phyloP scores from a whole-genome alignment of 2,888 invertebrate species.

The Trichopria drosophilae region DNA sequence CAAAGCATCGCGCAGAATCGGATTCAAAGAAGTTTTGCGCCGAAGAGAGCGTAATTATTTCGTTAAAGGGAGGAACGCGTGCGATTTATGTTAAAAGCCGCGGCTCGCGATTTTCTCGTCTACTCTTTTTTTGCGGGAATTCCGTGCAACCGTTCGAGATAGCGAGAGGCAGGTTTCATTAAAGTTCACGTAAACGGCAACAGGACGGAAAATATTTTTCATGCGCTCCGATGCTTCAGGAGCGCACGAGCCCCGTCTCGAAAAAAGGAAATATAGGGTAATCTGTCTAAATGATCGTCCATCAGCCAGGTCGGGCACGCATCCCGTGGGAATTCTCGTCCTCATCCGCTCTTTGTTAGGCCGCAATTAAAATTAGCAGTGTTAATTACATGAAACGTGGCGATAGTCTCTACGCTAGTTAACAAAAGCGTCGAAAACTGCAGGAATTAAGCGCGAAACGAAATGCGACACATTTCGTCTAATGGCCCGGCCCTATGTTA shows the following conservation, averaged over 20 bases:
- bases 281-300: slow-evolving; percentile 52
- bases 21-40: too few species aligned
- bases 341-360: slow-evolving; percentile 55
- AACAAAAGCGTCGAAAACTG: slow-evolving; percentile 45
- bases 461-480: slow-evolving; percentile 48
- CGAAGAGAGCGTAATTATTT: too few species aligned
- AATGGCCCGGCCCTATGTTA: slow-evolving; percentile 38
- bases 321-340: slow-evolving; percentile 51
- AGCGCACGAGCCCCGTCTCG: slow-evolving; percentile 16
- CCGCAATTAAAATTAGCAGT: slow-evolving; percentile 57
- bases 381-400: slow-evolving; percentile 51
- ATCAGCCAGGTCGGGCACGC: slow-evolving; percentile 46
- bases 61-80: too few species aligned
- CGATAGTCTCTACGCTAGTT: slow-evolving; percentile 44
- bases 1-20: too few species aligned
- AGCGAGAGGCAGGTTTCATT: too few species aligned
- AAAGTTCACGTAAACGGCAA: too few species aligned
- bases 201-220: too few species aligned
- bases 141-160: too few species aligned
- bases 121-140: too few species aligned
- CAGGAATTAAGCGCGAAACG: slow-evolving; percentile 51
- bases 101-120: too few species aligned
- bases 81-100: too few species aligned
- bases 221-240: too few species aligned
- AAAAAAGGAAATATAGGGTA: slow-evolving; percentile 40